A percentile compares a stretch with the other conserved stretches of the same genome.
phyloP scores from a whole-genome alignment of 2,113 vertebrate genomes.

The Steatornis caripensis region DNA sequence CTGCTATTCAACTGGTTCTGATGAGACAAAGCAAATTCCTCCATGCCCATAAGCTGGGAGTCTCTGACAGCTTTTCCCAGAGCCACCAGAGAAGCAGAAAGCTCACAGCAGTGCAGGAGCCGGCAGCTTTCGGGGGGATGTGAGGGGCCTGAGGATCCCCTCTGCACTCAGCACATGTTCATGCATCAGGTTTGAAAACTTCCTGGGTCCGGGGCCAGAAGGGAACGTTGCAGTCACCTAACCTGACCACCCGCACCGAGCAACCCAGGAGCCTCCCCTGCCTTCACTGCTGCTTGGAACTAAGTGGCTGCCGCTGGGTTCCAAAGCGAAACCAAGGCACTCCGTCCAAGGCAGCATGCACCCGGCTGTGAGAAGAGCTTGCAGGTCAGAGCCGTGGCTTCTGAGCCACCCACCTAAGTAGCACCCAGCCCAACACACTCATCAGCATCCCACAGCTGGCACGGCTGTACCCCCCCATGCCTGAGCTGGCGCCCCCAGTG shows the following conservation, averaged over 20 bases:
- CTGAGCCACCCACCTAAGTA: not conserved
- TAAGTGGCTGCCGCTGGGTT: not conserved
- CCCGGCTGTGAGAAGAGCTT: rapidly evolving
- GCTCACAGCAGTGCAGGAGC: not conserved
- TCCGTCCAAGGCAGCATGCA: rapidly evolving
- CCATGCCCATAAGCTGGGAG: not conserved
- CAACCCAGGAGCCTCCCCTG: not conserved
- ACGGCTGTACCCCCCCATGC: rapidly evolving
- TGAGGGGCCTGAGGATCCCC: rapidly evolving
- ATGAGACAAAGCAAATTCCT: not conserved
- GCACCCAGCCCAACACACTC: not conserved
- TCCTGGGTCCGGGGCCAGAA: not conserved
- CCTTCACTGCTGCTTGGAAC: not conserved
- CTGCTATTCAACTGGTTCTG: not conserved
- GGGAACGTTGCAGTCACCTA: not conserved
- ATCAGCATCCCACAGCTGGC: not conserved
- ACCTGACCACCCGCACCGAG: rapidly evolving
- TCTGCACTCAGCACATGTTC: rapidly evolving
- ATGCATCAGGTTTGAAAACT: not conserved
- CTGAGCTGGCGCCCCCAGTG: not conserved
- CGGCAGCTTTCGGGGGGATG: not conserved
- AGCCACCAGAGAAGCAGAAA: not conserved
- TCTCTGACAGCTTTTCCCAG: not conserved
- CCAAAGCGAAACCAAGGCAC: not conserved
- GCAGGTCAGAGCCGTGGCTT: not conserved